Base-by-base conservation (phyloP, 2,888 invertebrate genomes). In the Drosophila suboccidentalis region DNA sequence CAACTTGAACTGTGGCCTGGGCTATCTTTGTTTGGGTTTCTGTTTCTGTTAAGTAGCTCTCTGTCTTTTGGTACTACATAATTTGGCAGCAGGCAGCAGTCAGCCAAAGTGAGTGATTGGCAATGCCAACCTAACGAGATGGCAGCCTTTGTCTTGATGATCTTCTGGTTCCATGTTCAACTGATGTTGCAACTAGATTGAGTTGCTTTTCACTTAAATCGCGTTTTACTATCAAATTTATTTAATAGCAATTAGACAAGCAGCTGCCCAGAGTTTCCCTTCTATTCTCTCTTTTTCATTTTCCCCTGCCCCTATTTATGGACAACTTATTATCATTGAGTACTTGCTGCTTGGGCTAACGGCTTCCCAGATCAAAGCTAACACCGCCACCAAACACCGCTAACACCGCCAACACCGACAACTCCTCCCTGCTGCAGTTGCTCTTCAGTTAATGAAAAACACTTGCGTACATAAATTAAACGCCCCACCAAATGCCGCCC, bases 391-490 rank as follows among this genome's bases (percentile, higher is more conserved):
- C 44, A 22, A 36, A 22, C 44, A 50, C 55, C 43, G n/a, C 15
- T 3, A 13, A 32, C 60, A n/a, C 50, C 36, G 8, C 43, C 22
- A n/a, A n/a, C n/a, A n/a, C n/a, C n/a, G n/a, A n/a, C n/a, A n/a
- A n/a, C 41, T 15, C 15, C 60, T 22, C 44, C 36, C 11, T 34
- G 22, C 17, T 22, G 55, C 63, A 58, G 64, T 55, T 29, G 47
- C 72, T 61, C 70, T 61, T 63, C 65, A 44, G 62, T 65, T 76
- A 71, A 78, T 80, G 75, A 68, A 72, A 78, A 80, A 80, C 80
- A 78, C 73, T 72, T 76, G 71, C 70, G 61, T 62, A 71, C 80
- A 83, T 88, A 86, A 88, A 88, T 87, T 82, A 64, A 82, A 75
- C 71, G 71, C 68, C 59, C 71, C 64, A 58, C 65, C 63, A 80